Evolutionary conservation across 2,888 invertebrate species (phyloP).

Genomic region (Trachelus iudaicus): DNA sequence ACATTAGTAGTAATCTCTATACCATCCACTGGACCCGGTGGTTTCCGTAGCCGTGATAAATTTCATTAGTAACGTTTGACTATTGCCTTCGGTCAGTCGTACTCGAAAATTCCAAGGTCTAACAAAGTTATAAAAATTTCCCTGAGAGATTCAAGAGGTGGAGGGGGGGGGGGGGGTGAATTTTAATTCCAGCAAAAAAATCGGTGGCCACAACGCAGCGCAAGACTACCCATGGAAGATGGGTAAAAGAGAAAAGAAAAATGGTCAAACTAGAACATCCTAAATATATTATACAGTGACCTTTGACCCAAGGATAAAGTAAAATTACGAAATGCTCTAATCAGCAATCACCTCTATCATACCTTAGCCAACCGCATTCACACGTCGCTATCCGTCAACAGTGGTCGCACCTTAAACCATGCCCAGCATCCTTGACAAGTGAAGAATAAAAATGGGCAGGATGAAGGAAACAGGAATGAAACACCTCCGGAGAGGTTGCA

Average conservation of each 20-base stretch:
- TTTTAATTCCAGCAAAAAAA: no score
- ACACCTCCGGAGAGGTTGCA: neutral
- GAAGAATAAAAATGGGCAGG: neutral
- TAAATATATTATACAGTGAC: no score
- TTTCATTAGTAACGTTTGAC: neutral
- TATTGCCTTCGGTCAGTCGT: neutral
- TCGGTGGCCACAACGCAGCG: no score
- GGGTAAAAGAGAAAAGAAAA: no score
- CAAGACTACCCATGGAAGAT: no score
- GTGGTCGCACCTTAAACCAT: neutral
- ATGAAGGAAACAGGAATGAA: neutral
- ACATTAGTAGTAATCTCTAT: neutral
- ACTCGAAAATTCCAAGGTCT: neutral
- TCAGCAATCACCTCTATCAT: no score
- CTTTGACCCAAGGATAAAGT: no score
- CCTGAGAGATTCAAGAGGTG: no score
- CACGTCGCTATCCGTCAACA: neutral
- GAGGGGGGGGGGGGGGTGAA: no score
- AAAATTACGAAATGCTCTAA: no score
- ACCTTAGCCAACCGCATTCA: no score
- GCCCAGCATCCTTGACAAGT: neutral
- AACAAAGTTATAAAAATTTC: neutral
- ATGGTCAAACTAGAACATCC: no score
- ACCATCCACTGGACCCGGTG: neutral
- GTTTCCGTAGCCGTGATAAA: neutral